Evolutionary conservation across 2,113 vertebrate genomes (phyloP).

Genomic region (Greenwoodochromis staneri): DNA sequence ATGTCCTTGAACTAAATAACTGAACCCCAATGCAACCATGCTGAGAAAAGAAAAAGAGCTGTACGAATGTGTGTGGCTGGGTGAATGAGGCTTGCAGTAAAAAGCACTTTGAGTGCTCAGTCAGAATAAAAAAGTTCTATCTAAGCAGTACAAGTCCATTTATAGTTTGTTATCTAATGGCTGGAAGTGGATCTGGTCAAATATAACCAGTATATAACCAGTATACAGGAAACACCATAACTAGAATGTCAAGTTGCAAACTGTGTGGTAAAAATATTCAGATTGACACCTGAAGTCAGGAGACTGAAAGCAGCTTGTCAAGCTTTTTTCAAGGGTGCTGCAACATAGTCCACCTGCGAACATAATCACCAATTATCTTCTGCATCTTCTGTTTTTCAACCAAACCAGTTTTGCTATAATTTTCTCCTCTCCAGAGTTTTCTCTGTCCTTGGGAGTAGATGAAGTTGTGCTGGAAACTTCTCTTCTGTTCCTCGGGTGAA

Average conservation of each 20-base stretch:
- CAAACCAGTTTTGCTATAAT: rapidly evolving
- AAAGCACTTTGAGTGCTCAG: neutral
- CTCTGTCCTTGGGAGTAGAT: neutral
- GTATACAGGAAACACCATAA: neutral
- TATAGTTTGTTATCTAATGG: neutral
- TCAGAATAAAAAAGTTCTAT: neutral
- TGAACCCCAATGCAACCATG: neutral
- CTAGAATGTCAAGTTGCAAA: neutral
- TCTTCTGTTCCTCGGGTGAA: neutral
- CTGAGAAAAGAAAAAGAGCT: neutral
- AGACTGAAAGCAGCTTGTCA: neutral
- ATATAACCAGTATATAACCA: neutral
- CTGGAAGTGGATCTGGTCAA: neutral
- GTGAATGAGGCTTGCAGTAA: neutral
- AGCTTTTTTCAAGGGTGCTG: neutral
- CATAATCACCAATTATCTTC: neutral
- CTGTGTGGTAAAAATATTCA: neutral
- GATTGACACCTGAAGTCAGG: neutral
- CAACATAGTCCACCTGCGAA: neutral
- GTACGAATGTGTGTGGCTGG: neutral
- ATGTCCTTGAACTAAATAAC: neutral
- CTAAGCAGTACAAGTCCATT: neutral
- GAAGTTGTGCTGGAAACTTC: neutral
- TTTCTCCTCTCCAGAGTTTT: neutral
- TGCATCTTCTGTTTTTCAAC: neutral